Evolutionary conservation across 1,140 invertebrate genomes (phyloP).

Genomic region (Mizuhopecten yessoensis): DNA sequence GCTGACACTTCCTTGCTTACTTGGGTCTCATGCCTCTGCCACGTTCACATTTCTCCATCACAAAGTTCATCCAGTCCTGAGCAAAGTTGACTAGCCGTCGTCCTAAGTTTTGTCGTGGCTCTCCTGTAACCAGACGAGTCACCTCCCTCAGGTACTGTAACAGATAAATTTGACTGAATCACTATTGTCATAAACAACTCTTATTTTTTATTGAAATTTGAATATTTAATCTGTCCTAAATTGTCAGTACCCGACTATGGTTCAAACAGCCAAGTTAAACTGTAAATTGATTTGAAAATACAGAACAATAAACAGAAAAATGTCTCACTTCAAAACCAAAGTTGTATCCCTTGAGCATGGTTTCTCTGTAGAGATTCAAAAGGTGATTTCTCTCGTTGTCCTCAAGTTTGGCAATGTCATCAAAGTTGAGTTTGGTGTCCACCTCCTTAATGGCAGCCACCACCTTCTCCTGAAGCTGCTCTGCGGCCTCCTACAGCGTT

Average conservation of each 20-base stretch:
- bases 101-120: constrained; percentile 80
- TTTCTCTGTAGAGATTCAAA: constrained; percentile 89
- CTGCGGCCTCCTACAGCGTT: constrained; percentile 85
- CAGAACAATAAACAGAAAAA: not conserved
- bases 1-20: no score
- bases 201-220: no score
- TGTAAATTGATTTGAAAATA: not conserved
- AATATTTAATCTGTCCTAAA: no score
- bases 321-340: constrained; percentile 90
- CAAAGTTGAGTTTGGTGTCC: constrained; percentile 86
- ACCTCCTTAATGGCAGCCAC: constrained; percentile 87
- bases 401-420: constrained; percentile 84
- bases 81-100: constrained; percentile 89
- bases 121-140: constrained; percentile 86
- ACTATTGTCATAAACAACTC: no score
- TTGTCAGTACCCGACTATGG: not conserved
- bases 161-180: constrained; percentile 55
- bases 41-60: constrained; percentile 90
- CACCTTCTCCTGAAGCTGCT: constrained; percentile 87
- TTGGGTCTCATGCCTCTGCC: constrained; percentile 92
- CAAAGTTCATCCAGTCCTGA: constrained; percentile 94
- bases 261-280: not conserved
- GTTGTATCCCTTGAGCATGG: constrained; percentile 93
- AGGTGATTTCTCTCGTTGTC: constrained; percentile 85
- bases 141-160: constrained; percentile 92